A percentile compares a stretch with the other conserved stretches of the same genome.
Conservation (phyloP, 2,888 invertebrate genomes). For the Tanytarsus gracilentus region DNA sequence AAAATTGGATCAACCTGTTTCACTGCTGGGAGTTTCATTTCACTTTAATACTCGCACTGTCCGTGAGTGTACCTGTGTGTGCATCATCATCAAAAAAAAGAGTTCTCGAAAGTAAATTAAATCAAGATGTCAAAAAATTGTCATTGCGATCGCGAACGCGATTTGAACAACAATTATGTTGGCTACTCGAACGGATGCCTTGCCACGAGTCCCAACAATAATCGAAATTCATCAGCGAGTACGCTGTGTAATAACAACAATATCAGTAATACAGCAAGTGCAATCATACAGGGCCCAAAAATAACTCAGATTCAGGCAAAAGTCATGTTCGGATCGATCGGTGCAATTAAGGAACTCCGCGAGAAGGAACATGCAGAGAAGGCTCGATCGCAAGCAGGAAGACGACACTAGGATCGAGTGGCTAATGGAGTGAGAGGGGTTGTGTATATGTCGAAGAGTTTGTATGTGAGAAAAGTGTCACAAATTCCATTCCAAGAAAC, state of each 20-base stretch:
- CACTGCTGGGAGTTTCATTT: not conserved
- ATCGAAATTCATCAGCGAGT: conserved; percentile 4
- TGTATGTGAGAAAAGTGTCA: too few relatives aligned
- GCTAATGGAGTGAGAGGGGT: too few relatives aligned
- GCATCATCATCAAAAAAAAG: not conserved
- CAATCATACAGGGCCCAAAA: conserved; percentile 30
- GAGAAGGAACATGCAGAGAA: conserved; percentile 60
- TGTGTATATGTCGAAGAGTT: too few relatives aligned
- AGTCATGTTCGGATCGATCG: conserved; percentile 63
- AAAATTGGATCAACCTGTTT: not conserved
- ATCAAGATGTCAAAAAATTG: conserved; percentile 42
- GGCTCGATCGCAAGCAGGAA: conserved; percentile 44
- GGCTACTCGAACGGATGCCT: conserved; percentile 42
- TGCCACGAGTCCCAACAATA: conserved; percentile 35
- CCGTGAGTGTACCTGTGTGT: too few relatives aligned
- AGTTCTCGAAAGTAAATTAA: not conserved
- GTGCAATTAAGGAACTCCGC: conserved; percentile 63
- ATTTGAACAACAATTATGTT: conserved; percentile 43
- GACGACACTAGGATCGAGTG: conserved; percentile 37
- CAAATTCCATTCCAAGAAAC: conserved; percentile 17
- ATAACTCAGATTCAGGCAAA: conserved; percentile 57
- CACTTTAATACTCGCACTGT: too few relatives aligned
- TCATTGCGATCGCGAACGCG: conserved; percentile 42
- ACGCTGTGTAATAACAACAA: conserved; percentile 32
- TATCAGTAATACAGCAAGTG: conserved; percentile 32